Base-by-base conservation (phyloP, 2,113 vertebrate species). In the Cyprinus carpio region DNA sequence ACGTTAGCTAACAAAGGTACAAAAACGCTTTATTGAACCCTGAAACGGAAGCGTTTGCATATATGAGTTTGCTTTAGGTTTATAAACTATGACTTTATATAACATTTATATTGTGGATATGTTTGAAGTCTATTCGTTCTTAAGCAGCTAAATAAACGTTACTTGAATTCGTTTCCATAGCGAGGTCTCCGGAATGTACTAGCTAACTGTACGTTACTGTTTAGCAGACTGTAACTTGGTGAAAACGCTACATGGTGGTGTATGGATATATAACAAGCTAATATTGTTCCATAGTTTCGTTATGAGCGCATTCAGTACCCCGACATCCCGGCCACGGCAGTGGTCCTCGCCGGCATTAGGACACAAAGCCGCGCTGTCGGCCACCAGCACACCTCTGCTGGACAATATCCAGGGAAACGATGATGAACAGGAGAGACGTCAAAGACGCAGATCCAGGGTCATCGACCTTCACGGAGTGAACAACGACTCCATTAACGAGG, bases 341-440 rank as follows among this genome's bases (percentile, higher is more conserved):
- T 95, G 94, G 94, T 76, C 86, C 0, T 91, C 92, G 0, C 92
- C 93, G 1, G 89, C 91, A 6, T 4, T 95, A 13, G 93, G 91
- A 64, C 90, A 90, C 84, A 94, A 92, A 86, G 88, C 89, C 49
- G 12, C 90, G 1, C 91, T 92, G 7, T 92, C 95, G 1, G 88
- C 88, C 11, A 89, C 93, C 18, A 94, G 95, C 79, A 96, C 95
- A 2, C 94, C 96, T 0, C 91, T 95, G 31, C 88, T 97, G 25
- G 87, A 94, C 0, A 93, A 94, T 31, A 96, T 97, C 37, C 95
- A 96, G 0, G 91, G 94, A 13, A 99, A 98, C 8, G 97, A 99
- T 0, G 98, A 99, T 4, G 97, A 98, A 51, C 91, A 88, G 83
- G 98, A 99, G 82, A 93, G 96, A 49, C 90, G 94, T 64, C 96